phyloP scores from a whole-genome alignment of 2,797 vertebrate genomes.

The Loris lydekkerianus region DNA sequence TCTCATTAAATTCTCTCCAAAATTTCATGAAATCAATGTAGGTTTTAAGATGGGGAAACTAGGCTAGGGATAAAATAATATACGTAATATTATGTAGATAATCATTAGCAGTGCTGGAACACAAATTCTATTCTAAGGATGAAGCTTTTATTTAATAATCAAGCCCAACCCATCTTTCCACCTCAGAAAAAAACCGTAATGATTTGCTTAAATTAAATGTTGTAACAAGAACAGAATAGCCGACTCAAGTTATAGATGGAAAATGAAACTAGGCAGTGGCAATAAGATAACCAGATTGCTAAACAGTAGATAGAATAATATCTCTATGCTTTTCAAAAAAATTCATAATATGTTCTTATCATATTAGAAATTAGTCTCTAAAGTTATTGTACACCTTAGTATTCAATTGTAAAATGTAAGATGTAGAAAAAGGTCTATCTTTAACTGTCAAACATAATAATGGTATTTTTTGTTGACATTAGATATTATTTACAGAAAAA shows the following conservation, averaged over 20 bases:
- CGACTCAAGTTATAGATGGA: not conserved
- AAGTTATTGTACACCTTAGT: not conserved
- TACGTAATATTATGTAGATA: not conserved
- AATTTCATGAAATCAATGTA: not conserved
- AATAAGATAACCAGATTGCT: not conserved
- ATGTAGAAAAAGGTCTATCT: not conserved
- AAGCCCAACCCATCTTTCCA: not conserved
- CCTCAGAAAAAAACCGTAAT: not conserved
- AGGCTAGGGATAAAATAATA: not conserved
- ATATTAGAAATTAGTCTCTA: not conserved
- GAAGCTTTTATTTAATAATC: not conserved
- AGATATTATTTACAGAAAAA: conserved; percentile 73
- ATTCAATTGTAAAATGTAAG: not conserved
- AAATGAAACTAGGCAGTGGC: not conserved
- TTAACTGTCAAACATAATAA: conserved; percentile 68
- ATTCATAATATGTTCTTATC: conserved; percentile 23
- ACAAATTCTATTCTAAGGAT: conserved; percentile 5
- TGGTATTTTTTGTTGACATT: conserved; percentile 70
- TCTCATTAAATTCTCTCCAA: not conserved
- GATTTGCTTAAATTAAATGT: not conserved
- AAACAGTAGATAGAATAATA: not conserved
- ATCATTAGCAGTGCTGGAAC: not conserved
- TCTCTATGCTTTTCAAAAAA: not conserved
- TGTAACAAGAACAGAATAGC: not conserved
- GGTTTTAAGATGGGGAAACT: not conserved